These are phyloP conservation scores for Ochlodes sylvanus DNA, from an alignment of 2,888 invertebrate species.

Conservation along the genomic window DNA sequence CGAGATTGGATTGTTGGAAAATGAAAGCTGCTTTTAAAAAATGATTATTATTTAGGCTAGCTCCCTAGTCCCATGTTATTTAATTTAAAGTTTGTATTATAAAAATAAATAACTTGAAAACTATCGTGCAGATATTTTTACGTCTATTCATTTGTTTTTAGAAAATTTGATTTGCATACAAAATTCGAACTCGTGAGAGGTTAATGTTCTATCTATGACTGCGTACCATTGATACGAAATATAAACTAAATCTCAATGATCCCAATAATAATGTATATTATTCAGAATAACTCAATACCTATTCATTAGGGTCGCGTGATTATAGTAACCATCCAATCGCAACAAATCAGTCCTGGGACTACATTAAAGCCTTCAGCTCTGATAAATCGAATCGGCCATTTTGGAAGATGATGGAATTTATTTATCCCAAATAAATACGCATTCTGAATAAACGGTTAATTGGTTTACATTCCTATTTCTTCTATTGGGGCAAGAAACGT, in stretches of 20 bases:
- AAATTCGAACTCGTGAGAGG: too few relatives aligned
- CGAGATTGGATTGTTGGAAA: conserved; percentile 35
- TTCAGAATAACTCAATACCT: background rate
- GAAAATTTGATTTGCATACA: too few relatives aligned
- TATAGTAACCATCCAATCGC: conserved; percentile 17
- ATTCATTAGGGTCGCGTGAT: background rate
- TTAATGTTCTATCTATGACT: too few relatives aligned
- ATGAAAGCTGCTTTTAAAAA: background rate
- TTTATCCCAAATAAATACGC: conserved; percentile 2
- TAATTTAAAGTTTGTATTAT: too few relatives aligned
- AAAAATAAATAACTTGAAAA: too few relatives aligned
- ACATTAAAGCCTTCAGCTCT: background rate
- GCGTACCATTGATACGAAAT: too few relatives aligned
- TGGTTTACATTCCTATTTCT: conserved; percentile 3
- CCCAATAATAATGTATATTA: too few relatives aligned
- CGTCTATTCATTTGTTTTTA: too few relatives aligned
- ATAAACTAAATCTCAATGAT: too few relatives aligned
- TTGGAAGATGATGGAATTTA: background rate
- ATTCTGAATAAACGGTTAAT: conserved; percentile 2
- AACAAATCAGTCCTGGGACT: conserved; percentile 17
- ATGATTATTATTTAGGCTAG: background rate
- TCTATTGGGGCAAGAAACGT: background rate
- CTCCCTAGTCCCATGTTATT: too few relatives aligned
- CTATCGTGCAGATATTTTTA: too few relatives aligned
- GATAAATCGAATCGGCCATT: background rate